Percentiles rank a stretch among this genome's conserved stretches.
Conservation (phyloP, 2,797 vertebrate genomes). For the Rousettus madagascariensis region DNA sequence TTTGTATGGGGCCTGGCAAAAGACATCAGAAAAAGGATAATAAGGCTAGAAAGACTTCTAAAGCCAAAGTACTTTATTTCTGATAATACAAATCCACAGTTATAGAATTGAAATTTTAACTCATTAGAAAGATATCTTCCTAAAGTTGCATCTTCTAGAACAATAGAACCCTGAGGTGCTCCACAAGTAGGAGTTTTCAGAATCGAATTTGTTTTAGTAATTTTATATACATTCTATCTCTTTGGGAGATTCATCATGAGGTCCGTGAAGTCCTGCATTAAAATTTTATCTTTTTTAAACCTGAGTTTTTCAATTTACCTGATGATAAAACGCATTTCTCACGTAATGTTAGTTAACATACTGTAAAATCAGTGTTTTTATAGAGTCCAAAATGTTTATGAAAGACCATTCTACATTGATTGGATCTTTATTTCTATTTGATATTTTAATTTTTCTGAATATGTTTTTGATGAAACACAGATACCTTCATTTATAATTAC, state of each 20-base stretch:
- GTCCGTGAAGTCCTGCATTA: background rate
- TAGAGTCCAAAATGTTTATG: background rate
- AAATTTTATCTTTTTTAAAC: background rate
- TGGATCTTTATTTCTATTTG: background rate
- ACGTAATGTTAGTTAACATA: background rate
- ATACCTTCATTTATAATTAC: background rate
- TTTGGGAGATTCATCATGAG: background rate
- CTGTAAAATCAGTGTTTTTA: background rate
- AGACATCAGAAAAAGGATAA: background rate
- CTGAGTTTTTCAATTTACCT: background rate
- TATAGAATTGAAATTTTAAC: background rate
- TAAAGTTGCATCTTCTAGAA: background rate
- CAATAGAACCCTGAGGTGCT: background rate
- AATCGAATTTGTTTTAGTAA: background rate
- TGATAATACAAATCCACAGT: background rate
- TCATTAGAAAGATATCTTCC: background rate
- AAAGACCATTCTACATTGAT: background rate
- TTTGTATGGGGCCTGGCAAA: background rate
- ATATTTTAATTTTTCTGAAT: background rate
- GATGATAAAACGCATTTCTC: background rate
- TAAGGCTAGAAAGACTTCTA: background rate
- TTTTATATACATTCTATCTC: background rate
- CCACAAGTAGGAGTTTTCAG: background rate
- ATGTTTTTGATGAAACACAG: background rate
- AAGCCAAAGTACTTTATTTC: background rate